A percentile compares a stretch with the other conserved stretches of the same genome.
Conservation (phyloP, 2,888 invertebrate species). For the Gastracanthus pulcherrimus region DNA sequence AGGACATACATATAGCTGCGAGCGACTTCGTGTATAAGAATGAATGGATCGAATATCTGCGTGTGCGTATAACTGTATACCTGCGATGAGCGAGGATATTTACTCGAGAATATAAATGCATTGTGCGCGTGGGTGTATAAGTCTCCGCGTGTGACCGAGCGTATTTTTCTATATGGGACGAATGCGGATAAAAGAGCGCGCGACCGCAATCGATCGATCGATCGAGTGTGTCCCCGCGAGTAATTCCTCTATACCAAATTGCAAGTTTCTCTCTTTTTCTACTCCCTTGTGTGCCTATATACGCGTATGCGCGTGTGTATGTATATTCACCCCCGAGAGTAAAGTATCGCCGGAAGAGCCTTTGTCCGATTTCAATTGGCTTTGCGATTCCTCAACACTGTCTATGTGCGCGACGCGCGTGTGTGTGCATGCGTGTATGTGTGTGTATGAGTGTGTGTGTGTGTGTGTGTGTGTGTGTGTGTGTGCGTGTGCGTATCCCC, state of each 20-base stretch:
- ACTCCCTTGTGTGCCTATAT: not conserved
- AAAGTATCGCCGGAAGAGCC: constrained; percentile 55
- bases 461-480: too few relatives aligned
- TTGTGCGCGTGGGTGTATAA: not conserved
- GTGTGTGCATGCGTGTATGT: not conserved
- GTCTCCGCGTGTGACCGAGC: too few relatives aligned
- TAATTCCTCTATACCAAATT: constrained; percentile 61
- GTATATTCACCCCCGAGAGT: constrained; percentile 24
- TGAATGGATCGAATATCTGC: too few relatives aligned
- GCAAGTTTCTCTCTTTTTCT: constrained; percentile 38
- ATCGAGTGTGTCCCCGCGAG: constrained; percentile 46
- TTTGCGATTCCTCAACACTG: constrained; percentile 35
- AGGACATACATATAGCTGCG: too few relatives aligned
- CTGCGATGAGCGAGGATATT: not conserved
- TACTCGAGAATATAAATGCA: not conserved
- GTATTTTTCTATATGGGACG: constrained; percentile 9
- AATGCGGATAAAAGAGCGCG: constrained; percentile 28
- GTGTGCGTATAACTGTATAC: not conserved
- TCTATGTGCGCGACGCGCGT: not conserved
- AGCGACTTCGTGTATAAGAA: too few relatives aligned
- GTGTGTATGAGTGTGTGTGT: too few relatives aligned
- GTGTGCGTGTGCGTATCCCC: too few relatives aligned
- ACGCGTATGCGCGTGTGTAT: not conserved
- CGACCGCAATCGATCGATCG: constrained; percentile 19
- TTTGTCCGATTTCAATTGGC: constrained; percentile 62